Evolutionary conservation across 1,140 invertebrate species (phyloP).

Genomic region (Trigoniulus corallinus): DNA sequence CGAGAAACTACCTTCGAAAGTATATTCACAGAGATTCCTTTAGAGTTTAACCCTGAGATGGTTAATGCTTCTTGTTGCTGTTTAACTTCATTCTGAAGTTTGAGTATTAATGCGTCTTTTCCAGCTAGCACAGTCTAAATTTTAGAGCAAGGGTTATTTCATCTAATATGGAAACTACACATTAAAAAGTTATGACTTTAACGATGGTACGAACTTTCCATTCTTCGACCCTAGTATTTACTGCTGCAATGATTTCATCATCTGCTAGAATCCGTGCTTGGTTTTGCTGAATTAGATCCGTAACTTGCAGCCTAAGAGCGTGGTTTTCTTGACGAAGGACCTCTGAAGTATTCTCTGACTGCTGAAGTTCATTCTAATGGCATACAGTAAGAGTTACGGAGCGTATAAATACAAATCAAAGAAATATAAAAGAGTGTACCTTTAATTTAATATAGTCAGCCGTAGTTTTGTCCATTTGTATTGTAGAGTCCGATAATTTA

Average conservation of each 20-base stretch:
- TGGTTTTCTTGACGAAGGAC: constrained; percentile 31
- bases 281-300: constrained; percentile 42
- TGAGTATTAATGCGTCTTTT: constrained; percentile 44
- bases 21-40: constrained; percentile 24
- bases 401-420: background rate
- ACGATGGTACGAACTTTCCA: constrained; percentile 42
- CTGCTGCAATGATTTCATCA: constrained; percentile 41
- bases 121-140: constrained; percentile 37
- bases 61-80: constrained; percentile 27
- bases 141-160: background rate
- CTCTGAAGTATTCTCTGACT: constrained; percentile 3
- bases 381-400: background rate
- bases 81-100: constrained; percentile 30
- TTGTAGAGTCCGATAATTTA: constrained; percentile 4
- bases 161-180: constrained; percentile 11
- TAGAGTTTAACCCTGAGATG: constrained; percentile 26
- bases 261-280: constrained; percentile 38
- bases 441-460: constrained; percentile 1
- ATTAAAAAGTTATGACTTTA: background rate
- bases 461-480: constrained; percentile 5
- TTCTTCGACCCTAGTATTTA: constrained; percentile 49
- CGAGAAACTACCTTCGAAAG: constrained; percentile 22
- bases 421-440: background rate
- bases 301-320: constrained; percentile 36
- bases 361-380: background rate